Percentiles rank a stretch among this genome's conserved stretches.
Evolutionary conservation across 1,140 invertebrate genomes (phyloP).

Genomic region (Lordiphosa collinella): DNA sequence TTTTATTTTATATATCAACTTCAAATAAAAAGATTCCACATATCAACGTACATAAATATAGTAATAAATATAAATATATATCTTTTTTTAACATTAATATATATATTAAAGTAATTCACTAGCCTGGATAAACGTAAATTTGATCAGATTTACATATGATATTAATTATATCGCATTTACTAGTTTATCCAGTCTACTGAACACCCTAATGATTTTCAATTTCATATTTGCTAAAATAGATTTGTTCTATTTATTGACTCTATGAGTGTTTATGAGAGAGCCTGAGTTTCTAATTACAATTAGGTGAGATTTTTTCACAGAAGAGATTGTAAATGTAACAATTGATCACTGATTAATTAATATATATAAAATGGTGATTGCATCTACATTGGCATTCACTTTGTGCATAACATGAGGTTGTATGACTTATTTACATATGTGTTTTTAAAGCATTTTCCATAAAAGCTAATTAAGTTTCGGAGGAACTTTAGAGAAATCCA

Average conservation of each 20-base stretch:
- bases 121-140: neutral
- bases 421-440: neutral
- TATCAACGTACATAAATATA: neutral
- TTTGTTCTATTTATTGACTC: constrained; percentile 1
- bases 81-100: neutral
- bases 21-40: neutral
- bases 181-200: no score
- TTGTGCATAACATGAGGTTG: neutral
- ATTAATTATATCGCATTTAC: neutral
- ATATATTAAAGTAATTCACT: no score
- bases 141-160: neutral
- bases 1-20: constrained; percentile 2
- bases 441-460: constrained; percentile 7
- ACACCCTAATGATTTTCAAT: no score
- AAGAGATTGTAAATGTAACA: constrained; percentile 5
- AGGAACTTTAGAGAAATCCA: constrained; percentile 42
- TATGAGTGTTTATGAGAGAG: constrained; percentile 16
- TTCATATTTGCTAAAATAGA: no score
- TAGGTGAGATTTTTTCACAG: constrained; percentile 24
- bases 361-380: constrained; percentile 31
- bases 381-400: constrained; percentile 39
- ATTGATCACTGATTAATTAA: neutral
- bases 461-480: constrained; percentile 46
- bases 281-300: constrained; percentile 37
- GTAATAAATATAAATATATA: neutral